Evolutionary conservation across 92 coral and sea anemone genomes (phyloP).

Genomic region (Actinernus sp.): DNA sequence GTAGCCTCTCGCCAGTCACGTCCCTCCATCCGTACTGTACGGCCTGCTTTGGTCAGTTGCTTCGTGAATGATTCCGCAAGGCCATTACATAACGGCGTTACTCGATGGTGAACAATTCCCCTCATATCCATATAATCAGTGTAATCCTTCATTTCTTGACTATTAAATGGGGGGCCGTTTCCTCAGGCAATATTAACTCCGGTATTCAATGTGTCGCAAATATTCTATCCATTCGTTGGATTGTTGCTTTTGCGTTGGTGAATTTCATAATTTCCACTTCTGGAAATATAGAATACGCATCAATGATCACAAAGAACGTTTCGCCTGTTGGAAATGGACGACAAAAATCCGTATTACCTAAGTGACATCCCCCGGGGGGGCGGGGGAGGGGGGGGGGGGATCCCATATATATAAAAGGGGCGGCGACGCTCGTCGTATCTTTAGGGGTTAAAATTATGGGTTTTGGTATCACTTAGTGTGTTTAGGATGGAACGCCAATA

Average conservation of each 20-base stretch:
- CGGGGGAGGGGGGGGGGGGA: no score
- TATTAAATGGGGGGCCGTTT: conserved; percentile 12
- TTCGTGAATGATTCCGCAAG: conserved; percentile 13
- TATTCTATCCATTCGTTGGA: conserved; percentile 7
- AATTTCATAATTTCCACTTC: conserved; percentile 22
- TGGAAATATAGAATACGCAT: conserved; percentile 9
- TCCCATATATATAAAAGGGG: no score
- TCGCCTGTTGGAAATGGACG: conserved; percentile 16
- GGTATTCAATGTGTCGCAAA: conserved; percentile 24
- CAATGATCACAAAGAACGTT: conserved; percentile 11
- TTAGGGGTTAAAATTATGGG: no score
- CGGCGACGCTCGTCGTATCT: no score
- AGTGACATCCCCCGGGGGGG: no score
- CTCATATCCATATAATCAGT: neutral
- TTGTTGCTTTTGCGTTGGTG: conserved; percentile 5
- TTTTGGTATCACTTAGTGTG: no score
- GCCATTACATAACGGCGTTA: conserved; percentile 11
- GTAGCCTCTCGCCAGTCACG: neutral
- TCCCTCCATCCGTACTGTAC: conserved; percentile 5
- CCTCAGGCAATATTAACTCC: conserved; percentile 3
- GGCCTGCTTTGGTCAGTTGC: conserved; percentile 5
- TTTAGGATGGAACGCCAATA: no score
- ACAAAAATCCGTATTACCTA: conserved; percentile 8
- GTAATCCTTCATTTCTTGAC: conserved; percentile 3
- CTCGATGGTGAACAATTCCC: conserved; percentile 2